Base-by-base conservation (phyloP, 2,113 vertebrate genomes). In the Rhea americana region DNA sequence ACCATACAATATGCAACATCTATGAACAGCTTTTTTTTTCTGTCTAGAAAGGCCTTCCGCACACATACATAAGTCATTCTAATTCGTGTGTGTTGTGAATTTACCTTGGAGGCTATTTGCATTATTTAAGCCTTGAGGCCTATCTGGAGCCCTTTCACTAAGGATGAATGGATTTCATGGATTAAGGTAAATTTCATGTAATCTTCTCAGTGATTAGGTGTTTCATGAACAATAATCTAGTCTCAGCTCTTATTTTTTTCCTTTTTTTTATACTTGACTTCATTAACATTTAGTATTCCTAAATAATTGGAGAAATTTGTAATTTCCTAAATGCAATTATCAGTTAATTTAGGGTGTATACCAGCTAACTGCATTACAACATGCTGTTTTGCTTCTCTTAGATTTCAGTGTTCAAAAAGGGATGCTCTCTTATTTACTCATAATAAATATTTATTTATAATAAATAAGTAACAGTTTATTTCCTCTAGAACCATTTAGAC, bases 91-190 rank as follows among this genome's bases (percentile, higher is more conserved):
- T 0, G 0, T 53, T 74, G 4, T 58, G 9, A 11, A 58, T 89
- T 90, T 76, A 32, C 47, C 11, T 30, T 79, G 30, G 19, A 87
- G 48, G 39, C 5, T 81, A 30, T 83, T 77, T 78, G 8, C 61
- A 48, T 83, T 90, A 50, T 79, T 87, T 90, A 16, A 55, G 7
- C 35, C 89, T 89, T 82, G 74, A 35, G 58, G 78, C 41, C 41
- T 72, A 62, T 56, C 80, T 91, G 13, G 22, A 71, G 28, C 14
- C 4, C 21, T 84, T 77, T 84, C 21, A 63, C 15, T 53, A 26
- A 53, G 51, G 25, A 26, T 53, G 13, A 53, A 53, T 26, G 26
- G 25, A 53, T 53, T 53, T 26, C 51, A 53, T 53, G 32, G 73
- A 43, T 82, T 45, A 53, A n/a, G 3, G 4, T 50, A 45, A 26